These are phyloP conservation scores for Tineola bisselliella DNA, from an alignment of 2,888 invertebrate species.

Conservation along the genomic window DNA sequence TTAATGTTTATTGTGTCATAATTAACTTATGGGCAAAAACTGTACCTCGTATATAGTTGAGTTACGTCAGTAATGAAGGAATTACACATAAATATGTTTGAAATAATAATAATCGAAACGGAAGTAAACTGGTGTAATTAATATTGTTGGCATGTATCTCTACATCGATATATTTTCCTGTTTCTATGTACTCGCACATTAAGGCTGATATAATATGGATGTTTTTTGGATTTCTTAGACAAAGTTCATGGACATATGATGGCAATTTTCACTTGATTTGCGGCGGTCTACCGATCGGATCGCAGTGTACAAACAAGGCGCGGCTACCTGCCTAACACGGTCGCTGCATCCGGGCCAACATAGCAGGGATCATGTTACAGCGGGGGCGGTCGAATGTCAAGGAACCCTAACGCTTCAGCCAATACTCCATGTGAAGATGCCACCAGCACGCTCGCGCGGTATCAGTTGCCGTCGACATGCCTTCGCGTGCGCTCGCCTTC, in stretches of 20 bases:
- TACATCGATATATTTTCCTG: not conserved
- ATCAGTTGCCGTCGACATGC: conserved; percentile 54
- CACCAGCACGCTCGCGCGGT: conserved; percentile 6
- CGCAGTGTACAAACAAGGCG: not conserved
- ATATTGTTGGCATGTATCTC: conserved; percentile 1
- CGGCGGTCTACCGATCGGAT: not conserved
- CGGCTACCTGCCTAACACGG: conserved; percentile 1
- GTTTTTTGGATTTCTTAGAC: not conserved
- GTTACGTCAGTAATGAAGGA: not conserved
- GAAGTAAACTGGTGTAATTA: not conserved
- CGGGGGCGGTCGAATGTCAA: conserved; percentile 55
- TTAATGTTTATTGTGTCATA: not conserved
- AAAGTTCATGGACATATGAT: not conserved
- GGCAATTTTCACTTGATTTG: conserved; percentile 3
- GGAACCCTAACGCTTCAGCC: conserved; percentile 37
- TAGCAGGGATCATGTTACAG: conserved; percentile 6
- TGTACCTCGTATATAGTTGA: not conserved
- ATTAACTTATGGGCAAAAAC: not conserved
- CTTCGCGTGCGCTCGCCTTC: conserved; percentile 44
- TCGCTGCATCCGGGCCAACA: conserved; percentile 56
- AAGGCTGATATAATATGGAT: not conserved
- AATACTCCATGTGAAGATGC: not conserved
- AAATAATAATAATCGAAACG: conserved; percentile 4
- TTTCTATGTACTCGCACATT: not conserved
- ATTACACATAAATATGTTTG: not conserved